These are phyloP conservation scores for Gobius niger DNA, from an alignment of 2,113 vertebrate genomes.

Conservation along the genomic window DNA sequence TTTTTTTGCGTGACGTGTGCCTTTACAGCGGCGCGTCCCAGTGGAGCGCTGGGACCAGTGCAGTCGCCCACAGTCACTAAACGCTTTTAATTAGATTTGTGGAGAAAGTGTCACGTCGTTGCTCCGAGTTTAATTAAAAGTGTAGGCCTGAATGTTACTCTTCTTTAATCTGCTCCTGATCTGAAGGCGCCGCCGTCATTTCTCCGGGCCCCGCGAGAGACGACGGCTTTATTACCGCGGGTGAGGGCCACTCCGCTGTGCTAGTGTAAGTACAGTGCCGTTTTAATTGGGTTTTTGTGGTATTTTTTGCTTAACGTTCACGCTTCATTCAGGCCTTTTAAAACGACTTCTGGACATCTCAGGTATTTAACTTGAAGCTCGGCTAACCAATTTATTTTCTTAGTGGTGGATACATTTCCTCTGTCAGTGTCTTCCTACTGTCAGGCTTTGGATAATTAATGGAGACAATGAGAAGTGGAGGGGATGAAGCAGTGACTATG, in stretches of 20 bases:
- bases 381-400: too few species aligned
- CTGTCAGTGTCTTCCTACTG: too few species aligned
- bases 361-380: too few species aligned
- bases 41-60: conserved; percentile 1
- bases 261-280: background rate
- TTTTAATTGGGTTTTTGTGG: background rate
- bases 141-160: conserved; percentile 4
- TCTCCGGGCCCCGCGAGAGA: background rate
- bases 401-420: too few species aligned
- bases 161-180: conserved; percentile 7
- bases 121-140: conserved; percentile 9
- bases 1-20: too few species aligned
- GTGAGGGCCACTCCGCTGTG: background rate
- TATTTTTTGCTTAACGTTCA: too few species aligned
- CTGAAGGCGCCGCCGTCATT: background rate
- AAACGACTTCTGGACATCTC: too few species aligned
- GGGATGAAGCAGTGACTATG: too few species aligned
- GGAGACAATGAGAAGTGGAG: too few species aligned
- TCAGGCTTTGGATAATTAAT: too few species aligned
- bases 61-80: conserved; percentile 3
- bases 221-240: conserved; percentile 1
- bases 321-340: too few species aligned
- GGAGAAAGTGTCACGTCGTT: conserved; percentile 5
- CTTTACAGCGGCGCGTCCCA: background rate
- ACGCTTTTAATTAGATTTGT: conserved; percentile 2